A percentile compares a stretch with the other conserved stretches of the same genome.
Conservation (phyloP, 2,888 invertebrate species). For the Psylliodes chrysocephalus region DNA sequence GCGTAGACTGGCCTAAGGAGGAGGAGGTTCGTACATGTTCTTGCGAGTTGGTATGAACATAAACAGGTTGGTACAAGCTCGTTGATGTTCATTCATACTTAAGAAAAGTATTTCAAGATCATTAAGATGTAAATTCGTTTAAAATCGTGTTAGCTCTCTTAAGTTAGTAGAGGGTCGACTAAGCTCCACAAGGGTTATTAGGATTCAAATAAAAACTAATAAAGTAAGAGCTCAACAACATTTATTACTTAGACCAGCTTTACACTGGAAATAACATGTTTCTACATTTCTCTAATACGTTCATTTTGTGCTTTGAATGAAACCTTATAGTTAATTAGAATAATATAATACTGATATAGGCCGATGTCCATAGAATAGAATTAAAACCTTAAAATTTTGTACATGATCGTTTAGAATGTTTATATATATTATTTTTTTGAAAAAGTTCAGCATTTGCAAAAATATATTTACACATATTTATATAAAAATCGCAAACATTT, state of each 20-base stretch:
- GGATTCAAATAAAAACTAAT: background rate
- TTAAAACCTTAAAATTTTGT: conserved; percentile 5
- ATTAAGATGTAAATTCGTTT: no score
- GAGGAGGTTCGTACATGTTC: no score
- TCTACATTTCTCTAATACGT: conserved; percentile 29
- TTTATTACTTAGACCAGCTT: conserved; percentile 35
- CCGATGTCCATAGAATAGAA: conserved; percentile 52
- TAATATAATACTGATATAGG: conserved; percentile 61
- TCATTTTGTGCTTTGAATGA: conserved; percentile 37
- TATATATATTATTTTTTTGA: background rate
- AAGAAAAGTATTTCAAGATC: no score
- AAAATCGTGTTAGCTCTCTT: no score
- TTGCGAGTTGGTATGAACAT: no score
- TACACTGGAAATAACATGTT: conserved; percentile 27
- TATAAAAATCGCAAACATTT: conserved; percentile 19
- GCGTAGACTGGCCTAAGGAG: no score
- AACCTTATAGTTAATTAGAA: conserved; percentile 8
- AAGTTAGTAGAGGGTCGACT: no score
- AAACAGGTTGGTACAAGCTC: no score
- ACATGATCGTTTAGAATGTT: background rate
- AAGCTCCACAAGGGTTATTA: no score
- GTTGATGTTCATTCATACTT: no score
- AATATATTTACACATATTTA: conserved; percentile 15
- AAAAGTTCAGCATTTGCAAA: conserved; percentile 9
- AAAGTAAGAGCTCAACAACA: conserved; percentile 32